Evolutionary conservation across 2,113 vertebrate genomes (phyloP), one percentile per base, ranked within the genome.

Genomic region (Lophius piscatorius): DNA sequence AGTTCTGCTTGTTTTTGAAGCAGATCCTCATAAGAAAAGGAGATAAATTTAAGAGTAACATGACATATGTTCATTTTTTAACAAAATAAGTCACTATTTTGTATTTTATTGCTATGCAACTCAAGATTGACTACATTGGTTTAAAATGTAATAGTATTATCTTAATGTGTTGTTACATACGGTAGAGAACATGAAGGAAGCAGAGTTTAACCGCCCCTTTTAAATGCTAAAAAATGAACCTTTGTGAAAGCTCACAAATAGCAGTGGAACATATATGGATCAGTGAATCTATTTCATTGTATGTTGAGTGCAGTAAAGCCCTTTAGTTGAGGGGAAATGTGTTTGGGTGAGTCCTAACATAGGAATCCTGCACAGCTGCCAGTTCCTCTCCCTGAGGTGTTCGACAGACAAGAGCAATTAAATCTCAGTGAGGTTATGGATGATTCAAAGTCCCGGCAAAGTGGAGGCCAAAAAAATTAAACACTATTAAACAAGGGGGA

Each of bases 361-460:
- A 68, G 72, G 70, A 85, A 78, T 78, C 69, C 74, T 38, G 42
- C 42, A 35, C 59, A 39, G 78, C 73, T 54, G 78, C 75, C 64
- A 68, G 58, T 14, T 74, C 44, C 21, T 38, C 67, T 66, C 82
- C 65, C 76, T 1, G 40, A 63, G 69, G 75, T 59, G 40, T 60
- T 70, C 35, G 6, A 34, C 73, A 78, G 80, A 80, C 80, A 81
- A 48, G 70, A 74, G 67, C 76, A 69, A 83, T 85, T 83, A 76
- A 58, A 72, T 47, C 63, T 68, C 58, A 9, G 47, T 10, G 65
- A 85, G 61, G 72, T 68, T 72, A 65, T 33, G 47, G 64, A 83
- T 63, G 72, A 83, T 63, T 83, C 75, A 45, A 62, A 49, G 70
- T 76, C 80, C 70, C 65, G 12, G 36, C 1, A 50, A 81, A 77